phyloP scores from a whole-genome alignment of 2,113 vertebrate species.

The Ictidomys tridecemlineatus region DNA sequence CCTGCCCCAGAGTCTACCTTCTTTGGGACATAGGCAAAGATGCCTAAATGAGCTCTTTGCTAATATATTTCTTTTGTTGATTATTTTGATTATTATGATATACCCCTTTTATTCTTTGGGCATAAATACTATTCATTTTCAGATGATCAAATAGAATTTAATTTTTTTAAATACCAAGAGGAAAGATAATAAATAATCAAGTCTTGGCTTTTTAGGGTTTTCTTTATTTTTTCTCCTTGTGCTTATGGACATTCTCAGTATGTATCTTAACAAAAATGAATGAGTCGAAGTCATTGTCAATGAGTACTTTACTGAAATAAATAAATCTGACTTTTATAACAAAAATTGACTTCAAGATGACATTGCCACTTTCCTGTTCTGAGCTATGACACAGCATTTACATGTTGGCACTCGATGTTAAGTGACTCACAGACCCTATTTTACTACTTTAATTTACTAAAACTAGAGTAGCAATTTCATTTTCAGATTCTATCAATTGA shows the following conservation, averaged over 20 bases:
- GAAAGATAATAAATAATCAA: conserved; percentile 45
- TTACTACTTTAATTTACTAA: conserved; percentile 41
- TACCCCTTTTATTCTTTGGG: background rate
- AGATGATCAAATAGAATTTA: background rate
- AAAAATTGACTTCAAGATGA: conserved; percentile 27
- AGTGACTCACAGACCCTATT: background rate
- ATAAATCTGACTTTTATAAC: conserved; percentile 46
- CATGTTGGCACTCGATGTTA: background rate
- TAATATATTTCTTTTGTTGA: background rate
- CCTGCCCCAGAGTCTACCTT: background rate
- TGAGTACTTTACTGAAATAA: conserved; percentile 25
- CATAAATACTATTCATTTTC: conserved; percentile 29
- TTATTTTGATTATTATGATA: conserved; percentile 42
- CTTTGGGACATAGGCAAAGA: background rate
- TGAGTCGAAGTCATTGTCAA: background rate
- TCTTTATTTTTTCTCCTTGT: background rate
- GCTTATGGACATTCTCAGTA: background rate
- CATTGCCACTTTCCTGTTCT: background rate
- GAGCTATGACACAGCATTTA: background rate
- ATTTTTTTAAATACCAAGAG: background rate
- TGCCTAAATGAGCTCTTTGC: background rate
- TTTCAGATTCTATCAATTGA: conserved; percentile 19
- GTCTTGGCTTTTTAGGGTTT: background rate
- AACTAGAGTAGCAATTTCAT: conserved; percentile 20
- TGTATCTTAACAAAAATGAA: background rate